A percentile compares a stretch with the other conserved stretches of the same genome.
Evolutionary conservation across 1,140 invertebrate species (phyloP).

Genomic region (Frieseomelitta varia): DNA sequence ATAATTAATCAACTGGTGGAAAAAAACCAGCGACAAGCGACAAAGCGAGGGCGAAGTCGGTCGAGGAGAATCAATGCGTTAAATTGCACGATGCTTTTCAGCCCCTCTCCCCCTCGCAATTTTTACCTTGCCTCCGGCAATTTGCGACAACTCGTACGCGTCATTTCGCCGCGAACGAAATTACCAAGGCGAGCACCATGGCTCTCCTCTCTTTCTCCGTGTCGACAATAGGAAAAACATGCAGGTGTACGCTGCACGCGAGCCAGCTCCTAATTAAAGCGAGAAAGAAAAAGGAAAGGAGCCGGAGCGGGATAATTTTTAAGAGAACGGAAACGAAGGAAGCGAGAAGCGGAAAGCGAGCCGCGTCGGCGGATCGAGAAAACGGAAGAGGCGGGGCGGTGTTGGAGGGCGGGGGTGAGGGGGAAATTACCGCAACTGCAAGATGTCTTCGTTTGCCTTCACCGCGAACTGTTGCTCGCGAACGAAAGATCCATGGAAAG

Average conservation of each 20-base stretch:
- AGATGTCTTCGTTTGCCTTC: conserved; percentile 28
- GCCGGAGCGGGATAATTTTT: conserved; percentile 15
- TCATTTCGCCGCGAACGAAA: conserved; percentile 37
- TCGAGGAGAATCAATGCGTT: not conserved
- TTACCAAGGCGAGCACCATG: not conserved
- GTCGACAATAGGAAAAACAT: conserved; percentile 21
- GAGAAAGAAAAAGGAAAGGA: not conserved
- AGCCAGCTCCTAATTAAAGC: conserved; percentile 34
- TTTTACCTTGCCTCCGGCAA: conserved; percentile 29
- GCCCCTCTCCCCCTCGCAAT: not conserved
- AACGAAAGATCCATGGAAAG: not conserved
- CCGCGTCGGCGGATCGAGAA: not conserved
- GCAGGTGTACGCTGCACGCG: not conserved
- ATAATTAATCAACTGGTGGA: conserved; percentile 20
- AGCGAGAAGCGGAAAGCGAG: conserved; percentile 27
- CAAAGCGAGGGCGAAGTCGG: too few relatives aligned
- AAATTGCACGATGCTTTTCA: not conserved
- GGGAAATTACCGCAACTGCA: not conserved
- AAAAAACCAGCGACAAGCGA: not conserved
- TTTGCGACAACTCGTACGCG: conserved; percentile 41
- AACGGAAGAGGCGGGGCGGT: not conserved
- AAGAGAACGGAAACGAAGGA: conserved; percentile 31
- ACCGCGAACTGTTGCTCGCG: conserved; percentile 26
- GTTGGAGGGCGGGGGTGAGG: too few relatives aligned
- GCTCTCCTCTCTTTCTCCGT: too few relatives aligned